Conservation (phyloP, 2,113 vertebrate genomes). For the Planiliza haematocheilus region DNA sequence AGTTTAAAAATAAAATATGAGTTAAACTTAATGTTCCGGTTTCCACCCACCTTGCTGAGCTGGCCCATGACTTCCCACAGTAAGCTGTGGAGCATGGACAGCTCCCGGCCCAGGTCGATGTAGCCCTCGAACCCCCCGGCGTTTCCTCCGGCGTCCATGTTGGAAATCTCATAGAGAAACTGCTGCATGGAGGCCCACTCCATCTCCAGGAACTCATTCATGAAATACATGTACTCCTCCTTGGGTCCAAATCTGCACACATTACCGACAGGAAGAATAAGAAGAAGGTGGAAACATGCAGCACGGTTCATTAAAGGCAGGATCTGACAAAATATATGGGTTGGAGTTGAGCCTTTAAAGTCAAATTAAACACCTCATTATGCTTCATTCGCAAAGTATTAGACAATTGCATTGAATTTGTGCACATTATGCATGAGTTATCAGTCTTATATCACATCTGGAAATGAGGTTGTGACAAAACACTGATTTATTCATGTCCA, state of each 20-base stretch:
- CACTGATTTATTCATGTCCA: too few relatives aligned
- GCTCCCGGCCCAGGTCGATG: constrained; percentile 96
- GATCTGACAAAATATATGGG: neutral
- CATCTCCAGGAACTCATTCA: constrained; percentile 99
- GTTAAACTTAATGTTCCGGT: constrained; percentile 2
- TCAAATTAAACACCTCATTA: neutral
- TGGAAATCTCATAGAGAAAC: constrained; percentile 98
- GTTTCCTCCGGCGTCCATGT: constrained; percentile 94
- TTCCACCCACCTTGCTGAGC: constrained; percentile 90
- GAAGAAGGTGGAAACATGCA: neutral
- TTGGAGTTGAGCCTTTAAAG: neutral
- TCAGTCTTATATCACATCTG: too few relatives aligned
- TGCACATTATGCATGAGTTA: too few relatives aligned
- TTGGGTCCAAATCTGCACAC: constrained; percentile 92
- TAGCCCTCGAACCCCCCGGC: constrained; percentile 97
- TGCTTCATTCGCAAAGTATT: too few relatives aligned
- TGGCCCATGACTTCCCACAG: constrained; percentile 98
- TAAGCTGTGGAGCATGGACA: constrained; percentile 94
- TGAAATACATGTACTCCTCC: constrained; percentile 97
- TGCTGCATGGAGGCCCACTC: constrained; percentile 99
- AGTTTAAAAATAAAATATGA: too few relatives aligned
- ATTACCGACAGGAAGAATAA: constrained; percentile 12
- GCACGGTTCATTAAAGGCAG: neutral
- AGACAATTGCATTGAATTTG: too few relatives aligned
- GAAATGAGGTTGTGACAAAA: too few relatives aligned